Conservation (phyloP, 2,888 invertebrate species). For the Resseliella maxima region DNA sequence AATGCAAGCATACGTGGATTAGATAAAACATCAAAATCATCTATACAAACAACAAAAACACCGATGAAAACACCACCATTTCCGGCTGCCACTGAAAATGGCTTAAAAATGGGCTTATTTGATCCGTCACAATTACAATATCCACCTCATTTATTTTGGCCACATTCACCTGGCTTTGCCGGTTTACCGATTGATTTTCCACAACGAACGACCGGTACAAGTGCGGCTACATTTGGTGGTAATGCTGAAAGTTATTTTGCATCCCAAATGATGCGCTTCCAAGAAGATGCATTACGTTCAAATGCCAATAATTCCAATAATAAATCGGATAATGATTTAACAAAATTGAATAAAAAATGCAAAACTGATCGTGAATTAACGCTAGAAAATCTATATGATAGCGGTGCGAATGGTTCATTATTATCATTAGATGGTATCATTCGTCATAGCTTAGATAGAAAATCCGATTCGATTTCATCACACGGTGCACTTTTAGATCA, state of each 20-base stretch:
- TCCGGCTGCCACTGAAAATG: constrained; percentile 74
- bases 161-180: constrained; percentile 72
- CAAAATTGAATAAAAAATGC: constrained; percentile 64
- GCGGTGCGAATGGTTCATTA: constrained; percentile 78
- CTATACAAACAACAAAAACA: constrained; percentile 66
- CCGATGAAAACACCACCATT: constrained; percentile 70
- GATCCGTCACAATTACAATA: constrained; percentile 76
- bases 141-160: constrained; percentile 81
- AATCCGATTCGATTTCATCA: constrained; percentile 68
- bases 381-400: constrained; percentile 74
- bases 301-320: constrained; percentile 59
- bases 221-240: constrained; percentile 68
- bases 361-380: constrained; percentile 72
- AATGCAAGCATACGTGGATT: constrained; percentile 61
- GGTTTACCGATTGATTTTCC: constrained; percentile 70
- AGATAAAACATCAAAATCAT: constrained; percentile 58
- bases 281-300: constrained; percentile 74
- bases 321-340: constrained; percentile 57
- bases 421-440: constrained; percentile 86
- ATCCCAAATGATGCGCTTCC: constrained; percentile 82
- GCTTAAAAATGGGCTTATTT: constrained; percentile 75
- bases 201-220: constrained; percentile 67
- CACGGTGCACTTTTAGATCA: constrained; percentile 75
- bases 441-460: constrained; percentile 79
- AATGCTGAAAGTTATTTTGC: constrained; percentile 79